phyloP scores from a whole-genome alignment of 64 coral and sea anemone genomes.

The Actinia equina region DNA sequence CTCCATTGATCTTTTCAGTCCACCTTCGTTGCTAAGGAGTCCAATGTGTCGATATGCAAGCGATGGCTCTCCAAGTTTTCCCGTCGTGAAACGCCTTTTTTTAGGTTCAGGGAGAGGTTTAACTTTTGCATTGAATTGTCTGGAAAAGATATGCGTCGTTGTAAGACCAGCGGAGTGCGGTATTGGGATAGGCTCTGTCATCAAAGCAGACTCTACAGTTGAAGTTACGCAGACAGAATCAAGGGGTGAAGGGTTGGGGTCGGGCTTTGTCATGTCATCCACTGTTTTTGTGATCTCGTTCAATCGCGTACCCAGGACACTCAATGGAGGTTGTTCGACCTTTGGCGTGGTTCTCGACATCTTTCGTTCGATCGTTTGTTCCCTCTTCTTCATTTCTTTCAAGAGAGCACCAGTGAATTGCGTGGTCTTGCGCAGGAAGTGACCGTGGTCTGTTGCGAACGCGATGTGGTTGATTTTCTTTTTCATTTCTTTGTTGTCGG shows the following conservation, averaged over 20 bases:
- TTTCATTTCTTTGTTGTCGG: conserved; percentile 75
- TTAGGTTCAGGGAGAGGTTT: background rate
- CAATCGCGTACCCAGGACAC: conserved; percentile 16
- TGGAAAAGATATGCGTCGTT: background rate
- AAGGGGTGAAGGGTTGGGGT: background rate
- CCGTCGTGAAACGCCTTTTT: background rate
- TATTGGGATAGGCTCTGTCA: background rate
- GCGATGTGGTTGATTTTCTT: conserved; percentile 55
- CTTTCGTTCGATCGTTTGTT: background rate
- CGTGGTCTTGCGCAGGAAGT: conserved; percentile 55
- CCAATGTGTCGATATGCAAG: background rate
- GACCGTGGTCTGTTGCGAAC: conserved; percentile 15
- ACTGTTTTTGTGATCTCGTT: conserved; percentile 41
- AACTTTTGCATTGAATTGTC: background rate
- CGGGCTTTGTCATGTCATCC: conserved; percentile 31
- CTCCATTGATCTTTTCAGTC: background rate
- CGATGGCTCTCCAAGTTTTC: conserved; percentile 18
- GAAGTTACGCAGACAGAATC: background rate
- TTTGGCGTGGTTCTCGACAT: too few relatives aligned
- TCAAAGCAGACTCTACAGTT: background rate
- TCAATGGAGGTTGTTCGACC: conserved; percentile 8
- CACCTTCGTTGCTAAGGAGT: background rate
- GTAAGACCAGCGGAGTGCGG: background rate
- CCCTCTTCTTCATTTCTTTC: conserved; percentile 54
- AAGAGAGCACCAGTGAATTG: conserved; percentile 55